Base-by-base conservation (phyloP, 2,888 invertebrate species). In the Drosophila tanythrix region DNA sequence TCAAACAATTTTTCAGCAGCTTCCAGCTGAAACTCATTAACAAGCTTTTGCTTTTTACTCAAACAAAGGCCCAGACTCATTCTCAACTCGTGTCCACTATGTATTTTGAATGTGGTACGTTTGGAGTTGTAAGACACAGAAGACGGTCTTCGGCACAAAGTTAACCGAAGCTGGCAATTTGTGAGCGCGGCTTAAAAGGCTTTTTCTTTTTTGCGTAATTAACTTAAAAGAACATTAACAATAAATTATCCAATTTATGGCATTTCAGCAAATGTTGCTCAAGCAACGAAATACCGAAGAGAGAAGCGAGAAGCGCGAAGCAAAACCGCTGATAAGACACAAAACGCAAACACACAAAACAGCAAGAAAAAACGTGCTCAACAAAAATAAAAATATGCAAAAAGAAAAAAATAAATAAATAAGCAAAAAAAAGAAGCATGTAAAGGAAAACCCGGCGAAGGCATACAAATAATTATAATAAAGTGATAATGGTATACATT, bases 201-300 rank as follows among this genome's bases (percentile, higher is more conserved):
- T 66, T 83, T 63, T 61, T 31, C 55, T 65, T 79, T 87, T 83
- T 87, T 83, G 79, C 77, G 79, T 72, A 89, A 89, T 89, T 85
- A 82, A 74, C 82, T 89, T 62, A 62, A 77, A 80, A 74, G 74
- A 89, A 76, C 78, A 84, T 82, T 76, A 77, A 85, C 76, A 83
- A 81, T 88, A 87, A 88, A 85, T 88, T 88, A 76, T 63, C 60
- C 65, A 85, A 76, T 79, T 86, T 88, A 89, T 85, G 88, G 60
- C 81, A 74, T 72, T 79, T 88, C 73, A 79, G 82, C 88, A 79
- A 81, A 79, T 65, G 70, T 70, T 65, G 46, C 52, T 31, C 43
- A 55, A 55, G 59, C 35, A 76, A 65, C 58, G 57, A 59, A 64
- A 59, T 56, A 40, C 27, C 40, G 40, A 51, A 64, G 55, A 50